A percentile compares a stretch with the other conserved stretches of the same genome.
These are phyloP conservation scores for Pollenia angustigena DNA, from an alignment of 2,888 invertebrate genomes.

Conservation along the genomic window DNA sequence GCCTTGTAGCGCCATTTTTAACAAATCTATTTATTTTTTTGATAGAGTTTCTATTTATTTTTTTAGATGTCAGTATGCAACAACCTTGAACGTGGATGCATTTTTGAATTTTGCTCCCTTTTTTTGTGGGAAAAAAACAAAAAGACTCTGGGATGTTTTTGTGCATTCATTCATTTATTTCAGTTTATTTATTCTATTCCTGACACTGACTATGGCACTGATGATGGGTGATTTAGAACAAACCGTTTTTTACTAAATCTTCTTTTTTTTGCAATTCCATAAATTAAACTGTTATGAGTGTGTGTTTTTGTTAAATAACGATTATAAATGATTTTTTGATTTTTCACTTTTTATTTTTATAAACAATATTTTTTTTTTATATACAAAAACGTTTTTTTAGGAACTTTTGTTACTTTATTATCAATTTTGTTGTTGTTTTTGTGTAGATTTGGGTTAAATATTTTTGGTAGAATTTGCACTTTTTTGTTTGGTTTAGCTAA, in stretches of 20 bases:
- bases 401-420: conserved; percentile 66
- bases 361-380: background rate
- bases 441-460: conserved; percentile 10
- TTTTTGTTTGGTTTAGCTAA: conserved; percentile 49
- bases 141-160: background rate
- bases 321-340: conserved; percentile 46
- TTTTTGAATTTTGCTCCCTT: conserved; percentile 1
- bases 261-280: background rate
- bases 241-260: conserved; percentile 19
- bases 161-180: conserved; percentile 32
- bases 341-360: conserved; percentile 13
- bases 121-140: conserved; percentile 1
- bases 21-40: conserved; percentile 44
- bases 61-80: conserved; percentile 57
- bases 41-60: conserved; percentile 43
- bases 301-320: conserved; percentile 41
- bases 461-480: conserved; percentile 53
- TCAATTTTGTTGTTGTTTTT: conserved; percentile 34
- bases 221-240: conserved; percentile 55
- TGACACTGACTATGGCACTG: conserved; percentile 4
- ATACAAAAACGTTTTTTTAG: conserved; percentile 41
- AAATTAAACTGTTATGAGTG: conserved; percentile 45
- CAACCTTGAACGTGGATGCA: conserved; percentile 67
- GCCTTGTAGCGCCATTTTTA: conserved; percentile 15
- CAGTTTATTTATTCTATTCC: conserved; percentile 41